These are phyloP conservation scores for Carassius auratus DNA, from an alignment of 2,113 vertebrate species.

Conservation along the genomic window DNA sequence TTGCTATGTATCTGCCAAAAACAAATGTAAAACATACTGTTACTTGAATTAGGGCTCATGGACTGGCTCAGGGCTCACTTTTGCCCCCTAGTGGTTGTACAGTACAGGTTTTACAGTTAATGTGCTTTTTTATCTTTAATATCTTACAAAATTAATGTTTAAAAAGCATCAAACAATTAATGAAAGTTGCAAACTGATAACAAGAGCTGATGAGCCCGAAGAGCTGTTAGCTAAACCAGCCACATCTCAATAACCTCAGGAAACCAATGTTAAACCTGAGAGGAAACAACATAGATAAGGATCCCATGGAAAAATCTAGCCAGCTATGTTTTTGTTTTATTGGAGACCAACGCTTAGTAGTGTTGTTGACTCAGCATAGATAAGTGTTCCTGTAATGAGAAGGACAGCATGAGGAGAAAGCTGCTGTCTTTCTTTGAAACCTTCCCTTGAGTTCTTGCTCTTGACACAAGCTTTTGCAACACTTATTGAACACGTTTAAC, in stretches of 20 bases:
- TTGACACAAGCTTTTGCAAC: slow-evolving; percentile 5
- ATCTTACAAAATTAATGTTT: not conserved
- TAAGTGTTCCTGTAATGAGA: not conserved
- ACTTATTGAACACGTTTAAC: not conserved
- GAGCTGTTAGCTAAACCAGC: not conserved
- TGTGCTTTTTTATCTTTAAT: not conserved
- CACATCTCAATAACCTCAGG: not conserved
- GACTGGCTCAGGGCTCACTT: not conserved
- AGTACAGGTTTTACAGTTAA: not conserved
- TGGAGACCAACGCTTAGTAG: not conserved
- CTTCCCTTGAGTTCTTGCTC: not conserved
- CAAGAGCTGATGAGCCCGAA: not conserved
- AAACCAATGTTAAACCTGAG: not conserved
- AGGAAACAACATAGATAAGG: not conserved
- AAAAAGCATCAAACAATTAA: not conserved
- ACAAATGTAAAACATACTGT: not conserved
- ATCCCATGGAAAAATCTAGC: not conserved
- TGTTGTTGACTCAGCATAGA: slow-evolving; percentile 20
- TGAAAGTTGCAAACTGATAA: not conserved
- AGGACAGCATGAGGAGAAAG: not conserved
- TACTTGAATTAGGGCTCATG: not conserved
- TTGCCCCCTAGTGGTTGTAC: slow-evolving; percentile 48
- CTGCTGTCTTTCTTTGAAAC: not conserved
- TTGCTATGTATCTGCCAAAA: not conserved
- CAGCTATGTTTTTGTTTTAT: slow-evolving; percentile 13